phyloP scores from a whole-genome alignment of 2,113 vertebrate genomes.

The Platysteira castanea region DNA sequence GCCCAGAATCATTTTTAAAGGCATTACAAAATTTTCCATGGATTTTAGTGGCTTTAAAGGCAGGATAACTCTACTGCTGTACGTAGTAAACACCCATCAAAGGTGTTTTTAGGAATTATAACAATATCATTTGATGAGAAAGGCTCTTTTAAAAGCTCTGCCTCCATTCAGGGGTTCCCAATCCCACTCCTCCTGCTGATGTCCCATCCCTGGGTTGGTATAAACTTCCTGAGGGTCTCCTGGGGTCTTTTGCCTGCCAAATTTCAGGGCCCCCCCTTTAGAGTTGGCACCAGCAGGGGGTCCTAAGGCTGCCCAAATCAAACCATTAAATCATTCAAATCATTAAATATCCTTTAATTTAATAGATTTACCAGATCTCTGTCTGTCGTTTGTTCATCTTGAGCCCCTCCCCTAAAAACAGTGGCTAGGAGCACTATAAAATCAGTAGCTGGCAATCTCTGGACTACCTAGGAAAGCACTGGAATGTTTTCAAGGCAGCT shows the following conservation, averaged over 20 bases:
- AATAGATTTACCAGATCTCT: background rate
- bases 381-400: background rate
- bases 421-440: background rate
- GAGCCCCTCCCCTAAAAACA: background rate
- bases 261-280: background rate
- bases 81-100: background rate
- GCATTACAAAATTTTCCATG: background rate
- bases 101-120: background rate
- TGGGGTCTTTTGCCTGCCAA: accelerated
- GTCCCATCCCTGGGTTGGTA: background rate
- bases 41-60: constrained; percentile 38
- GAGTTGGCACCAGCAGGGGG: background rate
- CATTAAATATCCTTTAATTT: background rate
- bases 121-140: background rate
- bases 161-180: background rate
- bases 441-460: background rate
- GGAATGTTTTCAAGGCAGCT: background rate
- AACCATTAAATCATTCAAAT: background rate
- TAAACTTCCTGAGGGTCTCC: accelerated
- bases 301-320: background rate
- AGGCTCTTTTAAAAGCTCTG: background rate
- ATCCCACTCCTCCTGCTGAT: background rate
- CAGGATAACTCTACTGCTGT: background rate
- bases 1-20: constrained; percentile 28
- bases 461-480: background rate